These are phyloP conservation scores for Hiodon tergisus DNA, from an alignment of 2,113 vertebrate genomes.

Conservation along the genomic window DNA sequence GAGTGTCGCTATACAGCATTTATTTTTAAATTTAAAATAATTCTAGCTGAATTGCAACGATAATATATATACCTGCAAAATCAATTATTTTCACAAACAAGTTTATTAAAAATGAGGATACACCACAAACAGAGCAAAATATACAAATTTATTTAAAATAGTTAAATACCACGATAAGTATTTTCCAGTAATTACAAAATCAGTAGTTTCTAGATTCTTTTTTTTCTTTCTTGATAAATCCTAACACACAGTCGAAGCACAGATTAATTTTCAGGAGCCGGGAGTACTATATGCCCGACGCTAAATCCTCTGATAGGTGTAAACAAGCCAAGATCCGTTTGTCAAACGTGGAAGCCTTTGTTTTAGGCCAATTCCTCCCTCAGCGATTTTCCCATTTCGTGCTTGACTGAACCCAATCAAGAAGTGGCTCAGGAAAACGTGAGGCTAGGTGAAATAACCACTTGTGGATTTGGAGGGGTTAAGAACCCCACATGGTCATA, in stretches of 20 bases:
- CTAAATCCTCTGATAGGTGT: background rate
- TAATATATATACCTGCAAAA: too few relatives aligned
- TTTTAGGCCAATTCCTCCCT: background rate
- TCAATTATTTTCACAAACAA: background rate
- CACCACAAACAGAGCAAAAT: conserved; percentile 59
- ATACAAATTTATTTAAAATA: conserved; percentile 73
- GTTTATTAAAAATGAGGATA: background rate
- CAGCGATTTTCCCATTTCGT: background rate
- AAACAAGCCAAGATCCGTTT: conserved; percentile 10
- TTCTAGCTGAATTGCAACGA: too few relatives aligned
- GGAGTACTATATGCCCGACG: background rate
- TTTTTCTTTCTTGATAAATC: conserved; percentile 34
- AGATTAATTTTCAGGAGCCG: conserved; percentile 20
- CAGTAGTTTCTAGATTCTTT: conserved; percentile 55
- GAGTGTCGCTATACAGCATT: too few relatives aligned
- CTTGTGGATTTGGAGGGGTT: background rate
- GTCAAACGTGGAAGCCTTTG: conserved; percentile 2
- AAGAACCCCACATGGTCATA: background rate
- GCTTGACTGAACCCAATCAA: conserved; percentile 6
- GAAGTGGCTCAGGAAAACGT: conserved; percentile 9
- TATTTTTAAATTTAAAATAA: too few relatives aligned
- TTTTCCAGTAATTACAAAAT: conserved; percentile 68
- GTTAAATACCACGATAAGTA: conserved; percentile 64
- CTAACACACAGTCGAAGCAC: conserved; percentile 32
- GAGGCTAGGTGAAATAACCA: conserved; percentile 1